phyloP scores from a whole-genome alignment of 2,113 vertebrate species.

The Neolamprologus toae region DNA sequence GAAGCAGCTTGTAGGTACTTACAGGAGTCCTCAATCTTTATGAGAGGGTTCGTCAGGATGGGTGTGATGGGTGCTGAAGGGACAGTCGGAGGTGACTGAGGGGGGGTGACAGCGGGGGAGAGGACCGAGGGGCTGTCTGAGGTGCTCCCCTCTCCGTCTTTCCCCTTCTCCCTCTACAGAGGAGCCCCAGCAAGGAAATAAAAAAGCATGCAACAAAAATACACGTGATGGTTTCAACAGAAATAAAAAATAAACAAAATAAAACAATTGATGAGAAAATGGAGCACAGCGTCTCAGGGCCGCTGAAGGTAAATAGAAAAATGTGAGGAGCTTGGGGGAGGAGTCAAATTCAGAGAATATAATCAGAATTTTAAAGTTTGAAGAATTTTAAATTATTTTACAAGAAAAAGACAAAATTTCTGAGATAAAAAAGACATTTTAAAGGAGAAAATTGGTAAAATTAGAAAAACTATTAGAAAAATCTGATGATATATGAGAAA shows the following conservation, averaged over 20 bases:
- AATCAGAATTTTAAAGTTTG: accelerated
- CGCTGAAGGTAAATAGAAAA: accelerated
- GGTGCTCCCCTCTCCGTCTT: slow-evolving; percentile 66
- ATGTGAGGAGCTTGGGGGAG: background rate
- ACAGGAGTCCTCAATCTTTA: slow-evolving; percentile 78
- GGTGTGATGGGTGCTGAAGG: slow-evolving; percentile 71
- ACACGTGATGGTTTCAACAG: slow-evolving; percentile 49
- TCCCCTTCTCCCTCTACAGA: slow-evolving; percentile 82
- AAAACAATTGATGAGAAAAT: background rate
- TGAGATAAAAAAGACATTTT: accelerated
- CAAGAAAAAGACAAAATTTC: background rate
- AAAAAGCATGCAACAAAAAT: slow-evolving; percentile 60
- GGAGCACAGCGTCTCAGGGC: background rate
- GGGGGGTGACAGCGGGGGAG: slow-evolving; percentile 70
- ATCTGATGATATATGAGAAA: background rate
- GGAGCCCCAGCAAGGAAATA: slow-evolving; percentile 57
- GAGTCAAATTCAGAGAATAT: background rate
- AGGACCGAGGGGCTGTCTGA: slow-evolving; percentile 61
- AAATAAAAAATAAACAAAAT: background rate
- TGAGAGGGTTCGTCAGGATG: slow-evolving; percentile 74
- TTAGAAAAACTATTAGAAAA: background rate
- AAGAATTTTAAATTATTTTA: background rate
- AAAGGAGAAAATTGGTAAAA: background rate
- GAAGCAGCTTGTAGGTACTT: slow-evolving; percentile 66
- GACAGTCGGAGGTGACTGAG: slow-evolving; percentile 73